Conservation (phyloP, 2,113 vertebrate species). For the Actinemys pallida region DNA sequence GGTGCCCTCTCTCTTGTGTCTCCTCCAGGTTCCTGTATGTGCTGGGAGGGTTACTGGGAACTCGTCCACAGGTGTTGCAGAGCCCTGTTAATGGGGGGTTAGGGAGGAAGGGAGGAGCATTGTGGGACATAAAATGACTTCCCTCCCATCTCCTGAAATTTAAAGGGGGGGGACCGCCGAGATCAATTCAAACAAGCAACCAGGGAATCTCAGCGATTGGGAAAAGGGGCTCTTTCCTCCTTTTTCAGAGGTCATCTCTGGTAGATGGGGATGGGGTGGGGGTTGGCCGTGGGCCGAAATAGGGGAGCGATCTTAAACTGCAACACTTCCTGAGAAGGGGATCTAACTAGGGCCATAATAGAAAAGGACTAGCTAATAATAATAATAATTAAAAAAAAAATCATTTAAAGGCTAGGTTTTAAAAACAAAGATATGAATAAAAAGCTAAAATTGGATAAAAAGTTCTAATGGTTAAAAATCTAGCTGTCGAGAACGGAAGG, state of each 20-base stretch:
- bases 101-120: slow-evolving; percentile 87
- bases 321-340: slow-evolving; percentile 55
- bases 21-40: slow-evolving; percentile 84
- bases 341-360: slow-evolving; percentile 43
- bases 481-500: slow-evolving; percentile 15
- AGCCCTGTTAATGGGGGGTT: slow-evolving; percentile 89
- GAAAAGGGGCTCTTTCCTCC: slow-evolving; percentile 10
- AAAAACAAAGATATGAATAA: background rate
- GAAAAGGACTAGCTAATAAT: slow-evolving; percentile 30
- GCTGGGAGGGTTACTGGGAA: slow-evolving; percentile 87
- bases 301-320: slow-evolving; percentile 35
- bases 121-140: slow-evolving; percentile 74
- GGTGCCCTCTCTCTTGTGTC: background rate
- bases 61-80: slow-evolving; percentile 90
- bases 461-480: slow-evolving; percentile 15
- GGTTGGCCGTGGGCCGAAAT: slow-evolving; percentile 18
- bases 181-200: slow-evolving; percentile 68
- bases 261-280: slow-evolving; percentile 68
- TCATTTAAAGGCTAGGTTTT: slow-evolving; percentile 11
- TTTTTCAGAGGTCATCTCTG: slow-evolving; percentile 17
- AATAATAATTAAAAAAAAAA: background rate
- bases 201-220: slow-evolving; percentile 66
- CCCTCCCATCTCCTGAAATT: slow-evolving; percentile 58
- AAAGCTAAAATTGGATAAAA: slow-evolving; percentile 5
- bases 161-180: slow-evolving; percentile 53